These are phyloP conservation scores for Pseudopipra pipra DNA, from an alignment of 2,113 vertebrate genomes.

Conservation along the genomic window DNA sequence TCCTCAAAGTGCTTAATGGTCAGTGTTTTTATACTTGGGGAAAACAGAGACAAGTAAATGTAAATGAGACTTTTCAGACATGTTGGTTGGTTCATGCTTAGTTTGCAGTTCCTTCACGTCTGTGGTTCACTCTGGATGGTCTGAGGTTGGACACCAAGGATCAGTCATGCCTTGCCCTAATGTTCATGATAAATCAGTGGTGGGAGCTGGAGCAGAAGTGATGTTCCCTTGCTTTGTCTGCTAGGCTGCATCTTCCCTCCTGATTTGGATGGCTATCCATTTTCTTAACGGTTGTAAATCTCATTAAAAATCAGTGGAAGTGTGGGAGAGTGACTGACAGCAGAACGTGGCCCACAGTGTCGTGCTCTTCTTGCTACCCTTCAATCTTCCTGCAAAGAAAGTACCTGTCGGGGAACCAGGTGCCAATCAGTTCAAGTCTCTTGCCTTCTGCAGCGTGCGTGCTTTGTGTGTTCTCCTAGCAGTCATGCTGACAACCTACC, in stretches of 20 bases:
- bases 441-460: background rate
- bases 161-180: background rate
- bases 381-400: background rate
- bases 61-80: background rate
- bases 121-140: background rate
- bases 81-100: background rate
- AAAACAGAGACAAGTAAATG: background rate
- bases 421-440: background rate
- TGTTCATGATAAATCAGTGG: background rate
- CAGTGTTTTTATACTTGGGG: background rate
- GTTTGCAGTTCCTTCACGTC: background rate
- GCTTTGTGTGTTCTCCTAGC: background rate
- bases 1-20: background rate
- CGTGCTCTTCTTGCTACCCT: background rate
- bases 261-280: background rate
- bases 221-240: background rate
- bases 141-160: background rate
- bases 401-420: background rate
- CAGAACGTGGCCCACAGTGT: background rate
- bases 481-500: constrained; percentile 14
- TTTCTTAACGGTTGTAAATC: constrained; percentile 22
- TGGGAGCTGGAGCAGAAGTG: background rate
- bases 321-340: constrained; percentile 23
- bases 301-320: background rate
- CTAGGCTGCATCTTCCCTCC: background rate